Conservation (phyloP, 37 sponge, comb jelly and placozoan species). For the Diacarnus erythraeanus region DNA sequence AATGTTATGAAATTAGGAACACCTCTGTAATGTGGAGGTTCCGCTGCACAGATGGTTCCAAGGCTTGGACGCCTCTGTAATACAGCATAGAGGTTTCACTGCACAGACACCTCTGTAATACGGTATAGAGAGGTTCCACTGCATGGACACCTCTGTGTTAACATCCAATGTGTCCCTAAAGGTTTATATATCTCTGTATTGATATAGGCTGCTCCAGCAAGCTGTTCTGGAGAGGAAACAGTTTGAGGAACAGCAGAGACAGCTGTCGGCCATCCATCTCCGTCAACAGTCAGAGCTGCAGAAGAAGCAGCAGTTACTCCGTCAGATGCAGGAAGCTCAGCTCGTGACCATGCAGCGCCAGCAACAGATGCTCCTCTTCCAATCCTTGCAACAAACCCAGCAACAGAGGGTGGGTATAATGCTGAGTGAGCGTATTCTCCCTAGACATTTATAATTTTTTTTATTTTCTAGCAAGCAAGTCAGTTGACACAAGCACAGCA, state of each 20-base stretch:
- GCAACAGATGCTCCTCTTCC: constrained; percentile 56
- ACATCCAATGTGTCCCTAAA: too few species aligned
- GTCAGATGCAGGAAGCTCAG: constrained; percentile 60
- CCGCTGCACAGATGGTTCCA: too few species aligned
- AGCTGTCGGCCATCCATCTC: constrained; percentile 52
- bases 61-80: too few species aligned
- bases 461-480: not conserved
- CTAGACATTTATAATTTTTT: too few species aligned
- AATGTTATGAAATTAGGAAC: too few species aligned
- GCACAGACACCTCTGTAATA: too few species aligned
- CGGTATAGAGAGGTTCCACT: too few species aligned
- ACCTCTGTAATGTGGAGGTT: too few species aligned
- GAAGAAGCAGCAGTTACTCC: constrained; percentile 60
- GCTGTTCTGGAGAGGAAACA: constrained; percentile 48
- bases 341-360: constrained; percentile 52
- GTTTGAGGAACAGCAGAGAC: constrained; percentile 66
- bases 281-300: constrained; percentile 73
- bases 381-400: constrained; percentile 20
- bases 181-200: too few species aligned
- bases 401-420: not conserved
- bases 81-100: too few species aligned
- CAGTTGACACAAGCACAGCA: not conserved
- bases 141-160: too few species aligned
- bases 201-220: constrained; percentile 47
- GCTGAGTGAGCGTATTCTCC: too few species aligned